These are phyloP conservation scores for Clistopyga incitator DNA, from an alignment of 2,888 invertebrate species.

Conservation along the genomic window DNA sequence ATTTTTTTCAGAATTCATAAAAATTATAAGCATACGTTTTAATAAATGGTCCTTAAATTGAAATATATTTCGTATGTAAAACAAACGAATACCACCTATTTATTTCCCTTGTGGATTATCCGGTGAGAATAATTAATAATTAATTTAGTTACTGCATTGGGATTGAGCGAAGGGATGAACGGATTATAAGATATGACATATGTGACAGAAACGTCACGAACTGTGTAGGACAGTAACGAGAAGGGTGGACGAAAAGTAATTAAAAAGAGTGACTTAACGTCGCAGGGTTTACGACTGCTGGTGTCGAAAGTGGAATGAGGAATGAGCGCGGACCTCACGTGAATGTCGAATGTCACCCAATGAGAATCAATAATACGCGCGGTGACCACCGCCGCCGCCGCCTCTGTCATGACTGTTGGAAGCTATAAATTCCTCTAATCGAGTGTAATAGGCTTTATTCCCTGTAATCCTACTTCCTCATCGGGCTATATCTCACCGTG, in stretches of 20 bases:
- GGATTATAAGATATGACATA: background rate
- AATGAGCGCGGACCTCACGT: background rate
- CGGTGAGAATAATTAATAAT: background rate
- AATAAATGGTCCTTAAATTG: too few species aligned
- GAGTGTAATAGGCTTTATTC: conserved; percentile 48
- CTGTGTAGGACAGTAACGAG: background rate
- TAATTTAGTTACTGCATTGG: background rate
- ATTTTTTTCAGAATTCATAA: too few species aligned
- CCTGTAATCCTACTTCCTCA: conserved; percentile 39
- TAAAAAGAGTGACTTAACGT: conserved; percentile 10
- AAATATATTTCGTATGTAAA: too few species aligned
- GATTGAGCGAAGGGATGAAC: background rate
- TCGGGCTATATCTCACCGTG: background rate
- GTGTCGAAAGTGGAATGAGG: background rate
- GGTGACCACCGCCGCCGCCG: background rate
- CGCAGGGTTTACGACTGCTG: background rate
- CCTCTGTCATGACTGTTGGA: background rate
- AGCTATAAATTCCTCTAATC: conserved; percentile 42
- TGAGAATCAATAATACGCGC: conserved; percentile 43
- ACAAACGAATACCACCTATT: too few species aligned
- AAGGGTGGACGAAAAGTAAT: background rate
- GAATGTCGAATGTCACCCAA: conserved; percentile 40
- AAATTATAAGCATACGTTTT: too few species aligned
- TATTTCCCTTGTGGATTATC: too few species aligned
- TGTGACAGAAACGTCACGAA: background rate